Conservation (phyloP, 1,140 invertebrate species). For the Drosophila arizonae region DNA sequence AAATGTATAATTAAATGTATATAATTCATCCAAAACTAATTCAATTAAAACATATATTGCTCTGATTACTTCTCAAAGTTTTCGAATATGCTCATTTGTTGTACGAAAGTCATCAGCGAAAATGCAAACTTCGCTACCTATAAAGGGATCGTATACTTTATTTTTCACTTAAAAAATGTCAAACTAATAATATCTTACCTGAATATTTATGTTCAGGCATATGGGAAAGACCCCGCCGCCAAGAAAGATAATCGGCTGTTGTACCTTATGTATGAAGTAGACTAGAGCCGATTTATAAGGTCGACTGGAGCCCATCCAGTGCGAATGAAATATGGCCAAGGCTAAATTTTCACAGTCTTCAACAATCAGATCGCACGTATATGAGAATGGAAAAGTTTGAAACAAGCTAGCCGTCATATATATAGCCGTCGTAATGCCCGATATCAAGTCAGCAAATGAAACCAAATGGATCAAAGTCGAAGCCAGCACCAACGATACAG, state of each 20-base stretch:
- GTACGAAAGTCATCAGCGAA: conserved; percentile 53
- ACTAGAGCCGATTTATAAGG: conserved; percentile 31
- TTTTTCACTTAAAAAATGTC: background rate
- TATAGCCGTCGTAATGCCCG: conserved; percentile 15
- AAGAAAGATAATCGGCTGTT: conserved; percentile 42
- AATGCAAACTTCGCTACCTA: conserved; percentile 60
- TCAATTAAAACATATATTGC: too few relatives aligned
- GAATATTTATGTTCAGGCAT: conserved; percentile 36
- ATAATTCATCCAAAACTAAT: background rate
- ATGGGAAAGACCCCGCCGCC: conserved; percentile 56
- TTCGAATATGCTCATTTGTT: conserved; percentile 47
- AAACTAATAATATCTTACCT: conserved; percentile 16
- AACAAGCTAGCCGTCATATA: conserved; percentile 36
- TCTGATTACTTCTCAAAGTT: conserved; percentile 11
- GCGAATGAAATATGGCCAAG: conserved; percentile 53
- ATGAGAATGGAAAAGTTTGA: conserved; percentile 60
- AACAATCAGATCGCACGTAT: conserved; percentile 41
- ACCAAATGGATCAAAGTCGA: conserved; percentile 46
- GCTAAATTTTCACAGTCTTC: conserved; percentile 38
- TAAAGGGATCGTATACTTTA: background rate
- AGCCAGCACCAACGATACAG: conserved; percentile 38
- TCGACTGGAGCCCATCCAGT: conserved; percentile 42
- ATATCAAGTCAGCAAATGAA: conserved; percentile 45
- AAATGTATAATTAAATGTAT: too few relatives aligned
- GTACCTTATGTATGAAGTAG: conserved; percentile 41